These are phyloP conservation scores for Caracal caracal DNA, from an alignment of 2,113 vertebrate species.

Conservation along the genomic window DNA sequence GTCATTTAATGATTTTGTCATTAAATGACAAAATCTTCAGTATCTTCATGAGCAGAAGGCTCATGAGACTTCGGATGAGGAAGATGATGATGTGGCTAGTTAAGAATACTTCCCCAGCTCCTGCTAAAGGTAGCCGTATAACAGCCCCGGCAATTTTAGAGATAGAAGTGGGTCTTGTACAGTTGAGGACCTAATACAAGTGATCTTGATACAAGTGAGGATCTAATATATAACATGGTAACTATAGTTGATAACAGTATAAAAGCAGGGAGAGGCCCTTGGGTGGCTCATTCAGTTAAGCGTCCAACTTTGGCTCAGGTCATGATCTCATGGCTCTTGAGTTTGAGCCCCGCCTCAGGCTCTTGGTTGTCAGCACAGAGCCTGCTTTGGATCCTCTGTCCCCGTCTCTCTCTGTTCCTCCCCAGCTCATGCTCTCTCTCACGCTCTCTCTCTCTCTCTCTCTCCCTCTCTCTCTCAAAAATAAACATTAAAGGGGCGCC, in stretches of 20 bases:
- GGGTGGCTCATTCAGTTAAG: too few species aligned
- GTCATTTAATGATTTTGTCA: not conserved
- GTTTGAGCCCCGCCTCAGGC: too few species aligned
- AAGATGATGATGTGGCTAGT: not conserved
- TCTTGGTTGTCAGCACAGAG: too few species aligned
- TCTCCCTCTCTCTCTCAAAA: too few species aligned
- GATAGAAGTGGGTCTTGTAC: not conserved
- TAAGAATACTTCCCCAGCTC: not conserved
- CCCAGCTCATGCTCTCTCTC: too few species aligned
- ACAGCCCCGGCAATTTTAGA: not conserved
- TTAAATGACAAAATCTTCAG: too few species aligned
- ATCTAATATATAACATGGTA: not conserved
- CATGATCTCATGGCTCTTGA: too few species aligned
- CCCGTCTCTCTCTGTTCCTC: too few species aligned
- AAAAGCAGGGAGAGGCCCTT: not conserved
- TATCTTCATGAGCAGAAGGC: constrained; percentile 12
- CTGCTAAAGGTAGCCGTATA: not conserved
- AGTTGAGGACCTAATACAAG: not conserved
- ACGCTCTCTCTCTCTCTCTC: too few species aligned
- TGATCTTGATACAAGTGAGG: not conserved
- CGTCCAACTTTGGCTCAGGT: too few species aligned
- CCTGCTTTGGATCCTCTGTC: too few species aligned
- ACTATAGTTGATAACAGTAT: not conserved
- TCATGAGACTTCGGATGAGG: not conserved
- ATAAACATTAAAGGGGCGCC: too few species aligned